Evolutionary conservation across 1,140 invertebrate species (phyloP), one percentile per base, ranked within the genome.

Genomic region (Fopius arisanus): DNA sequence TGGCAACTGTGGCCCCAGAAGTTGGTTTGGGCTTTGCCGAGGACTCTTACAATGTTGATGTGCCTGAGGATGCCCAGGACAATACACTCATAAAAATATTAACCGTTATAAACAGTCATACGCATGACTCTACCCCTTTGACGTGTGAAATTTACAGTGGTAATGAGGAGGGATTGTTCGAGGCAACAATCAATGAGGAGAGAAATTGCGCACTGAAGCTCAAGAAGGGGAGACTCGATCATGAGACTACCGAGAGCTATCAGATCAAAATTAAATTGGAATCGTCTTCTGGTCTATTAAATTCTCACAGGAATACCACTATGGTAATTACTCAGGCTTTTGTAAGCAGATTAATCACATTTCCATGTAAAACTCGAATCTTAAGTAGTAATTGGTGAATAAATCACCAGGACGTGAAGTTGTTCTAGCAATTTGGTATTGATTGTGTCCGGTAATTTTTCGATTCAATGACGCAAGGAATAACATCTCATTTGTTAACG

Each of bases 21-120:
- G 90, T 94, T 3, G 93, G 94, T 6, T 82, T 96, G 21, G 92
- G 93, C 12, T 97, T 97, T 82, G 92, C 94, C 1, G 95, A 96
- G 81, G 93, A 93, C 59, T 90, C 92, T 5, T 96, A 96, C 80
- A 94, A 92, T 7, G 91, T 95, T 3, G 93, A 95, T 69, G 88
- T 96, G 0, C 91, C 92, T 0, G 96, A 97, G 84, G 94, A 95
- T 83, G 90, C 93, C 0, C 86, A 88, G 0, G 90, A 92, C 21
- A 90, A 92, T 29, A 92, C 92, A 12, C 80, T 94, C 3, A 89
- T 96, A 14, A 92, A 94, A 81, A 91, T 90, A 23, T 85, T 96
- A 9, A 92, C 93, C 0, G 91, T 95, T 21, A 91, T 95, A 69
- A 95, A 95, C 81, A 92, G 92, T 76, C 85, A 88, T 62, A 88